These are phyloP conservation scores for Ochotona curzoniae DNA, from an alignment of 2,113 vertebrate genomes.

Conservation along the genomic window DNA sequence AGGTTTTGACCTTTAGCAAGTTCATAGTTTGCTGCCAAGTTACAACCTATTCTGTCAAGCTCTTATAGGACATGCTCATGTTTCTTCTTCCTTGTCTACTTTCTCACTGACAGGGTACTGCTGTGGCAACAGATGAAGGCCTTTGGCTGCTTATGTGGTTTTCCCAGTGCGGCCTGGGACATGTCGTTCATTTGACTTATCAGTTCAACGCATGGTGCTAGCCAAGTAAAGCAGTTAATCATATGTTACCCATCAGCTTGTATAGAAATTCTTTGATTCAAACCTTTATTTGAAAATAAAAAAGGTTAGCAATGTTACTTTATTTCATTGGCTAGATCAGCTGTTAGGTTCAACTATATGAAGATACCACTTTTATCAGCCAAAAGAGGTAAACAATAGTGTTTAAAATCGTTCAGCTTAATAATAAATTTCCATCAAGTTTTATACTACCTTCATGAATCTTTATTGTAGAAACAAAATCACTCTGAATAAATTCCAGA, in stretches of 20 bases:
- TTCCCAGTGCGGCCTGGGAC: conserved; percentile 57
- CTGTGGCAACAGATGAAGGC: conserved; percentile 71
- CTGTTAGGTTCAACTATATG: not conserved
- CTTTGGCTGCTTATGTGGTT: conserved; percentile 63
- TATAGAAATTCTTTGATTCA: conserved; percentile 48
- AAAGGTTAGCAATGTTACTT: conserved; percentile 39
- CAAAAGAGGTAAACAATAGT: not conserved
- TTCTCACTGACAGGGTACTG: conserved; percentile 62
- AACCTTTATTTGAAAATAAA: not conserved
- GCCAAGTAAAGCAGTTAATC: conserved; percentile 73
- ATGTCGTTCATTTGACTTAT: conserved; percentile 73
- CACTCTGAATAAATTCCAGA: conserved; percentile 19
- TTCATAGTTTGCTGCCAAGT: conserved; percentile 68
- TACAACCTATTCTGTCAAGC: conserved; percentile 64
- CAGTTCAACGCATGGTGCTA: conserved; percentile 53
- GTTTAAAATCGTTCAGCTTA: not conserved
- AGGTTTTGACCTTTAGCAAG: conserved; percentile 81
- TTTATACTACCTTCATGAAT: not conserved
- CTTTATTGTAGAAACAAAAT: conserved; percentile 7
- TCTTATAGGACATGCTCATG: conserved; percentile 6
- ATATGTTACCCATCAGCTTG: conserved; percentile 65
- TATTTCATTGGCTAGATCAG: conserved; percentile 1
- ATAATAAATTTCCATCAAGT: not conserved
- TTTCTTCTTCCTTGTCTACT: conserved; percentile 42
- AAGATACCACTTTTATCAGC: conserved; percentile 37